Evolutionary conservation across 2,113 vertebrate genomes (phyloP), one percentile per base, ranked within the genome.

Genomic region (Engystomops pustulosus): DNA sequence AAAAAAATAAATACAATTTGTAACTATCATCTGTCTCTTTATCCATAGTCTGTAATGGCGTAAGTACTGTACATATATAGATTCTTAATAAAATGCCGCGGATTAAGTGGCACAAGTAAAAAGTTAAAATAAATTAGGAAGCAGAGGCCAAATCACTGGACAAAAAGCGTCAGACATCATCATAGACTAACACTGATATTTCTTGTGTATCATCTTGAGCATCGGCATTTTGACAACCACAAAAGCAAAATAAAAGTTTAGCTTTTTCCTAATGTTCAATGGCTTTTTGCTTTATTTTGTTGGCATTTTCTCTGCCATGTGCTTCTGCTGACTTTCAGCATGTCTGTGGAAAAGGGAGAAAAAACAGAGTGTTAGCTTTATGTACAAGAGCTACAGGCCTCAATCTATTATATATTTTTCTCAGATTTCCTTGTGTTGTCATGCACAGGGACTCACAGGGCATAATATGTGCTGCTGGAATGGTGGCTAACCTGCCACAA

Each of bases 271-370:
- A 86, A 76, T 79, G 87, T 87, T 84, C 41, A 23, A 80, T 81
- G 86, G 88, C 87, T 87, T 87, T 88, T 69, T 78, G 65, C 67
- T 76, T 97, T 92, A 99, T 94, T 99, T 99, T 51, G 97, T 93
- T 0, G 96, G 94, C 92, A 96, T 98, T 90, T 94, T 98, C 94
- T 99, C 97, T 81, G 97, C 95, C 97, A 99, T 90, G 94, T 99
- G 97, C 93, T 97, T 99, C 93, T 99, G 98, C 92, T 99, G 98
- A 85, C 97, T 99, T 90, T 99, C 97, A 0, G 98, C 98, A 65
- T 99, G 98, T 89, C 98, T 99, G 92, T 80, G 25, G 71, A 85
- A 86, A 17, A 49, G 41, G 6, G 87, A 36, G 1, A 79, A 81
- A 25, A 23, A 60, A 15, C 6, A 27, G 2, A 72, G 69, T 44